Percentiles rank a stretch among this genome's conserved stretches.
These are phyloP conservation scores for Heterochromis multidens DNA, from an alignment of 2,113 vertebrate genomes.

Conservation along the genomic window DNA sequence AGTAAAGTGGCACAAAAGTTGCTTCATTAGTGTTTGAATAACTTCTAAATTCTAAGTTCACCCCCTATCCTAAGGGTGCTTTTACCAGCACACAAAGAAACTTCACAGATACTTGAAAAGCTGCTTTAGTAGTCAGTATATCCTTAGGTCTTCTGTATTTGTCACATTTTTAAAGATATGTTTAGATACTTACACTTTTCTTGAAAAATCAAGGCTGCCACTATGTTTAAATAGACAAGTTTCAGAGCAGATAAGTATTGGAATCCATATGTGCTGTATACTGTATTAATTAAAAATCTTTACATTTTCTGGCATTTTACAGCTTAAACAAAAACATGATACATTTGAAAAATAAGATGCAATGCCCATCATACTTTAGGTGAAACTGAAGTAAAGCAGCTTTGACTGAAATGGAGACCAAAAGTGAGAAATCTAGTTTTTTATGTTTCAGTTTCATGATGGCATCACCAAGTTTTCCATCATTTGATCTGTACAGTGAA, in stretches of 20 bases:
- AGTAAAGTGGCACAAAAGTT: not conserved
- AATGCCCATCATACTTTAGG: not conserved
- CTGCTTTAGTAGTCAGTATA: not conserved
- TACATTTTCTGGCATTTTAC: not conserved
- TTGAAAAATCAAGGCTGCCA: not conserved
- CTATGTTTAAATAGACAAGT: not conserved
- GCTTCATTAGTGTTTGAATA: not conserved
- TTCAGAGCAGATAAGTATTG: not conserved
- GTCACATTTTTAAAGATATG: not conserved
- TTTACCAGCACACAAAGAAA: conserved; percentile 8
- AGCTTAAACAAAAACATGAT: not conserved
- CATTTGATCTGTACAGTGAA: not conserved
- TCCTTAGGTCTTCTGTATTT: not conserved
- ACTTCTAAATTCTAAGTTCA: not conserved
- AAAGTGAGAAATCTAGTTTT: not conserved
- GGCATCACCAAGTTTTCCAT: not conserved
- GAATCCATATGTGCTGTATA: not conserved
- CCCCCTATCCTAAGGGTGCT: not conserved
- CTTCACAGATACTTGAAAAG: not conserved
- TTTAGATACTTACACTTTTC: not conserved
- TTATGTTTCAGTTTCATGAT: not conserved
- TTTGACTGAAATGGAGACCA: not conserved
- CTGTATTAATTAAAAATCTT: not conserved
- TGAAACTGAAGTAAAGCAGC: not conserved
- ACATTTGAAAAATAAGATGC: not conserved